These are phyloP conservation scores for Diuraphis noxia DNA, from an alignment of 1,140 invertebrate species.

Conservation along the genomic window DNA sequence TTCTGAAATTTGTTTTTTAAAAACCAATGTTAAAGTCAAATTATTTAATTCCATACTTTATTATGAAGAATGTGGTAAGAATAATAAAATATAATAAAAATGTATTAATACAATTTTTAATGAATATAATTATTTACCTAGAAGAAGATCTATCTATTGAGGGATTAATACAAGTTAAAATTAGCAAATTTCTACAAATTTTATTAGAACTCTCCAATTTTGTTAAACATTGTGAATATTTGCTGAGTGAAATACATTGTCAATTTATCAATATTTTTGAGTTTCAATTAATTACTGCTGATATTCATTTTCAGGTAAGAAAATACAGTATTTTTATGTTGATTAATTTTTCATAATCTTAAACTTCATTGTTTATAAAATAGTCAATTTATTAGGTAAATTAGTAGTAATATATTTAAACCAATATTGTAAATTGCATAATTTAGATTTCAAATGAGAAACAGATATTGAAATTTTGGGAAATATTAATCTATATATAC, in stretches of 20 bases:
- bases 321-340: slow-evolving; percentile 19
- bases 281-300: slow-evolving; percentile 59
- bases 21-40: slow-evolving; percentile 69
- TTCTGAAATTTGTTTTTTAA: slow-evolving; percentile 73
- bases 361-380: background rate
- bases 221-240: slow-evolving; percentile 60
- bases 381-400: too few relatives aligned
- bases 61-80: slow-evolving; percentile 66
- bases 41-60: slow-evolving; percentile 68
- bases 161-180: slow-evolving; percentile 62
- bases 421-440: background rate
- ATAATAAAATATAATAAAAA: background rate
- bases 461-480: background rate
- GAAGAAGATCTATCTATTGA: slow-evolving; percentile 59
- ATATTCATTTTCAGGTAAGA: slow-evolving; percentile 64
- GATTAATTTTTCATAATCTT: background rate
- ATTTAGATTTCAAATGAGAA: background rate
- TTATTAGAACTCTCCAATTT: slow-evolving; percentile 71
- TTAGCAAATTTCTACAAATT: slow-evolving; percentile 63
- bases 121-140: slow-evolving; percentile 4
- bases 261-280: slow-evolving; percentile 34
- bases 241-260: slow-evolving; percentile 47
- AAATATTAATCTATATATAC: background rate
- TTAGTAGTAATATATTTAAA: background rate
- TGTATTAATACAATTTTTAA: background rate